Base-by-base conservation (phyloP, 2,888 invertebrate genomes). In the Harpalus rubripes region DNA sequence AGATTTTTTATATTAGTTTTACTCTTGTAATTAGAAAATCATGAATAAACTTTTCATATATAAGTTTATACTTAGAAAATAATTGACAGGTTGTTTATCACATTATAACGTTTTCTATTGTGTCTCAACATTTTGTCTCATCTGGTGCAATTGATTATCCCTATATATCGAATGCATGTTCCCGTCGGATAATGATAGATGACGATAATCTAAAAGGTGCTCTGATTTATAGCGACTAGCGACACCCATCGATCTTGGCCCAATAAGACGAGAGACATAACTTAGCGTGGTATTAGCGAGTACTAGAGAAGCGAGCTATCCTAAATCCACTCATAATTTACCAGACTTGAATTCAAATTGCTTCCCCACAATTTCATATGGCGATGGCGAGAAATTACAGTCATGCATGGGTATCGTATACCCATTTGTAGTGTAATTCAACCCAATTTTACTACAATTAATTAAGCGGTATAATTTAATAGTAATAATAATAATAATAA, bases 311-410 rank as follows among this genome's bases (percentile, higher is more conserved):
- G 16, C 80, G 39, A 44, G 16, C 44, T 16, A 22, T 39, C 41
- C 26, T 81, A 81, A 74, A 81, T 81, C 80, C 80, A 81, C 63
- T 81, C 80, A 81, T 81, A 81, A 81, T 32, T 79, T 79, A 79
- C 59, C 79, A 18, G 56, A n/a, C 16, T 39, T 12, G 39, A 41
- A 61, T 81, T 81, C 41, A 61, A 41, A 81, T 63, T 63, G 59
- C 44, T 81, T 63, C 39, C 59, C 22, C 10, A 6, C 15, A 39
- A 59, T 79, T 59, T 59, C 32, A 58, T 32, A 79, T 16, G 41
- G 59, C 80, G 39, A 26, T n/a, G 6, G 44, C 44, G 44, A 52
- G 44, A 52, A 10, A 52, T 52, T 52, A 52, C 10, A 12, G 7
- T 0, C 12, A 52, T 52, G 44, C 44, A 52, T 5, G 7, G 44